A percentile compares a stretch with the other conserved stretches of the same genome.
These are phyloP conservation scores for Brachymystax lenok DNA, from an alignment of 2,797 vertebrate species.

Conservation along the genomic window DNA sequence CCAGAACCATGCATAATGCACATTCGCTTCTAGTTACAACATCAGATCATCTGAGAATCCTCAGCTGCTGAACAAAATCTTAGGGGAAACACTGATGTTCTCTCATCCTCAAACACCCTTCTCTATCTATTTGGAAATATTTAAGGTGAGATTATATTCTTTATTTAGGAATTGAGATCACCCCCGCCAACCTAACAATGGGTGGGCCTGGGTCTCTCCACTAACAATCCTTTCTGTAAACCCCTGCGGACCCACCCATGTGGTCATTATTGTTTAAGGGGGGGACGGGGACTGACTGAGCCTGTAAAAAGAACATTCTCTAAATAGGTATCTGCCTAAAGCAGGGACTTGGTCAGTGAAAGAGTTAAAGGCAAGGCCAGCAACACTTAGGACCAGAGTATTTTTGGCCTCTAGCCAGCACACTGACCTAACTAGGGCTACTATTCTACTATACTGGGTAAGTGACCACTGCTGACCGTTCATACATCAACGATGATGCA, in stretches of 20 bases:
- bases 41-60: too few species aligned
- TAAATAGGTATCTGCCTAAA: conserved; percentile 59
- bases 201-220: conserved; percentile 52
- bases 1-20: too few species aligned
- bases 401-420: background rate
- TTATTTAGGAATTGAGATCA: conserved; percentile 53
- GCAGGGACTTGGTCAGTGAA: conserved; percentile 55
- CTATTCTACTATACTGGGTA: background rate
- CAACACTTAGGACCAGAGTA: conserved; percentile 10
- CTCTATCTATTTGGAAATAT: conserved; percentile 38
- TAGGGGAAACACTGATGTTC: too few species aligned
- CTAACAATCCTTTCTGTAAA: conserved; percentile 72
- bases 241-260: conserved; percentile 61
- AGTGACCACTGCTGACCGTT: background rate
- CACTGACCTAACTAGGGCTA: background rate
- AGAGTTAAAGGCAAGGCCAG: conserved; percentile 53
- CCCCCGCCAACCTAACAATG: conserved; percentile 55
- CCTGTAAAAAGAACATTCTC: conserved; percentile 51
- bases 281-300: conserved; percentile 11
- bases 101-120: conserved; percentile 35
- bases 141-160: conserved; percentile 60
- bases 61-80: too few species aligned
- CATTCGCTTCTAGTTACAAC: too few species aligned
- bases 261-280: conserved; percentile 60
- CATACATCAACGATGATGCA: background rate